These are phyloP conservation scores for Symphodus melops DNA, from an alignment of 2,113 vertebrate genomes.

Conservation along the genomic window DNA sequence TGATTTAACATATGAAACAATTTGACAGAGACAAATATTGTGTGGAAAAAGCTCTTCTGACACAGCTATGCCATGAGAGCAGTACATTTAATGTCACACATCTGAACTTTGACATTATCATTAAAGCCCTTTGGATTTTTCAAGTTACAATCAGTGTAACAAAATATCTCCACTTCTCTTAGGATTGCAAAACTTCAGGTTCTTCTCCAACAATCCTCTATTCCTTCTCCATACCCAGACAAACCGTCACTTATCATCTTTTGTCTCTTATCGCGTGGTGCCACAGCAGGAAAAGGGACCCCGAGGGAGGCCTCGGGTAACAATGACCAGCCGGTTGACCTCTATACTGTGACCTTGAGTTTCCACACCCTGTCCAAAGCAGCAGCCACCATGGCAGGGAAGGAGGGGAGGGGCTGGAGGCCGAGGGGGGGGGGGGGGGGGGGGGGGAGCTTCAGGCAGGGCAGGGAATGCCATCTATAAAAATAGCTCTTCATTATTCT, in stretches of 20 bases:
- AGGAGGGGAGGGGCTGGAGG: conserved; percentile 22
- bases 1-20: conserved; percentile 46
- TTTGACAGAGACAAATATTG: conserved; percentile 16
- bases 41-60: conserved; percentile 12
- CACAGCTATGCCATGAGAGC: not conserved
- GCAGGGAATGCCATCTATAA: conserved; percentile 81
- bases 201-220: conserved; percentile 21
- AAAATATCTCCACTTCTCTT: conserved; percentile 8
- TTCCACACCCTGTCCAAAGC: conserved; percentile 89
- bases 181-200: conserved; percentile 29
- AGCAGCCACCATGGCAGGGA: conserved; percentile 51
- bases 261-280: conserved; percentile 94
- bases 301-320: conserved; percentile 85
- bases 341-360: conserved; percentile 88
- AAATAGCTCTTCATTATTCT: conserved; percentile 84
- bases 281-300: conserved; percentile 90
- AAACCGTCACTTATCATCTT: conserved; percentile 89
- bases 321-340: conserved; percentile 89
- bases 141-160: not conserved
- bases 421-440: conserved; percentile 30
- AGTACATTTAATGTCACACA: conserved; percentile 19
- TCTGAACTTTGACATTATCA: conserved; percentile 15
- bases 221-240: conserved; percentile 43
- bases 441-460: conserved; percentile 57
- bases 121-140: not conserved